Evolutionary conservation across 2,888 invertebrate genomes (phyloP), one percentile per base, ranked within the genome.

Genomic region (Mesoligia furuncula): DNA sequence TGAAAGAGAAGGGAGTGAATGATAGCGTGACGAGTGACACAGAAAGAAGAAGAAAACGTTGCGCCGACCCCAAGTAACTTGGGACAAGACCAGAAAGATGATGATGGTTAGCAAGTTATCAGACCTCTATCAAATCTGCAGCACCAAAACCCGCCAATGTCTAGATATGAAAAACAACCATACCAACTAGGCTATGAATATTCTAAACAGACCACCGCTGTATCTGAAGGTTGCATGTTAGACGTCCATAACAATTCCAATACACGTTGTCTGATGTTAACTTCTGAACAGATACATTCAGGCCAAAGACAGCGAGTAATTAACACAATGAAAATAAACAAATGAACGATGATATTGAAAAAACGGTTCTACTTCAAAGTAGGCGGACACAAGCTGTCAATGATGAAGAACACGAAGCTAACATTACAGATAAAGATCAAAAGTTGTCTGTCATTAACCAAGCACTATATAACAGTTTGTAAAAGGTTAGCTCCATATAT

Each of bases 401-500:
- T 64, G 45, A n/a, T 73, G 84, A 85, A 74, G 73, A 75, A 72
- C 70, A 73, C 20, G 73, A 84, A 36, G 69, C 69, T 64, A 69
- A 66, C 71, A 86, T 75, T 61, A 59, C 13, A 59, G 85, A 86
- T 85, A 67, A 80, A 54, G 62, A 85, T 86, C 85, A 64, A n/a
- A 62, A 70, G 57, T 61, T 72, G 75, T 61, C 86, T 24, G 73
- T 75, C 74, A 84, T 84, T 80, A 84, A 73, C 31, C 39, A 54
- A 79, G 67, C 64, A 72, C 64, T 86, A 31, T 59, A 86, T 54
- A 51, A 70, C 57, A 57, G 59, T 36, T 68, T 36, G 24, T 75
- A 80, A 86, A 84, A 73, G 79, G 83, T 73, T 68, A 83, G 68
- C 61, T 73, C 83, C 83, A 85, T 82, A 75, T 85, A 64, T 24